Conservation (phyloP, 2,113 vertebrate genomes). For the Promerops cafer region DNA sequence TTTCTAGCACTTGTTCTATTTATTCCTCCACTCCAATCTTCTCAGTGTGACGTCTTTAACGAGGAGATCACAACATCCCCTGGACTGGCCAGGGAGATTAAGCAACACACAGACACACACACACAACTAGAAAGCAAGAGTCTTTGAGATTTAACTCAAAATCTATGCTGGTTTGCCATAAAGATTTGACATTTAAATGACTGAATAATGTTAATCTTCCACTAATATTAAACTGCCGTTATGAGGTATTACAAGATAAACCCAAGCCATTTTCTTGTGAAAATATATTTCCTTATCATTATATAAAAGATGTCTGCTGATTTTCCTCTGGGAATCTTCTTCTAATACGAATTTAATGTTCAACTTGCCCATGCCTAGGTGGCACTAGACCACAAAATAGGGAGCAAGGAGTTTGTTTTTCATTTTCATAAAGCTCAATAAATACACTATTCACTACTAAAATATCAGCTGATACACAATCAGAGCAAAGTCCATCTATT, state of each 20-base stretch:
- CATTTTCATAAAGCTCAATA: not conserved
- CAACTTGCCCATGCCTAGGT: not conserved
- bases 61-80: slow-evolving; percentile 44
- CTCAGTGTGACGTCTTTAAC: slow-evolving; percentile 49
- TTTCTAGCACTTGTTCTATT: slow-evolving; percentile 56
- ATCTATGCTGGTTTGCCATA: not conserved
- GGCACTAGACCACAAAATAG: not conserved
- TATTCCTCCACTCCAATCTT: slow-evolving; percentile 53
- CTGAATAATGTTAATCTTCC: slow-evolving; percentile 9
- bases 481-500: not conserved
- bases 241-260: not conserved
- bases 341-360: not conserved
- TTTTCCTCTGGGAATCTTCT: not conserved
- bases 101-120: not conserved
- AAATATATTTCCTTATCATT: not conserved
- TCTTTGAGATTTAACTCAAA: slow-evolving; percentile 6
- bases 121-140: not conserved
- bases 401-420: not conserved
- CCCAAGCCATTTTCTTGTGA: not conserved
- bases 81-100: slow-evolving; percentile 11
- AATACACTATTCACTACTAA: not conserved
- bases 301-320: not conserved
- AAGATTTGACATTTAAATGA: not conserved
- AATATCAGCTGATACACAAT: not conserved
- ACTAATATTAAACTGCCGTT: not conserved